These are phyloP conservation scores for Nansenia antarctica DNA, from an alignment of 2,113 vertebrate genomes.

Conservation along the genomic window DNA sequence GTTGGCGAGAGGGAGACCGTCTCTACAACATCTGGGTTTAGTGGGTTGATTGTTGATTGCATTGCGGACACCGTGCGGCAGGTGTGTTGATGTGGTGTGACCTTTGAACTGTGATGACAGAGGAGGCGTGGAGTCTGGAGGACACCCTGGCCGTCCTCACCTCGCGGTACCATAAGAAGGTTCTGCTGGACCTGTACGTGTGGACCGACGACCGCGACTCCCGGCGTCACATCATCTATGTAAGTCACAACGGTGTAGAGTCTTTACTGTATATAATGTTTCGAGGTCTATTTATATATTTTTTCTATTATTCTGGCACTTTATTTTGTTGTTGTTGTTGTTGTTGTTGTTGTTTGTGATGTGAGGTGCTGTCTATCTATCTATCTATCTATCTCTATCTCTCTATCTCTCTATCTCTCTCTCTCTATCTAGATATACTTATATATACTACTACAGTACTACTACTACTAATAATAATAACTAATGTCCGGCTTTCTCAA, in stretches of 20 bases:
- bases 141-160: constrained; percentile 84
- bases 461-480: no score
- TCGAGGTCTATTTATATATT: background rate
- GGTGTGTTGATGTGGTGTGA: background rate
- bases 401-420: no score
- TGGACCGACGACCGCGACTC: constrained; percentile 94
- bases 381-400: no score
- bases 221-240: constrained; percentile 89
- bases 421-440: no score
- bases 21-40: no score
- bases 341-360: no score
- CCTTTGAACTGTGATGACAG: constrained; percentile 61
- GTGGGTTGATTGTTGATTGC: no score
- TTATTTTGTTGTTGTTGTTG: background rate
- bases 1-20: background rate
- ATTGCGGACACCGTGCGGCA: no score
- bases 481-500: no score
- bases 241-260: constrained; percentile 49
- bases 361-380: no score
- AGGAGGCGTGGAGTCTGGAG: constrained; percentile 85
- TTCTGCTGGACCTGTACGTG: constrained; percentile 90
- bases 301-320: no score
- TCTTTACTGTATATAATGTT: background rate
- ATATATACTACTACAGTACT: no score
- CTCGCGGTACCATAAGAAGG: constrained; percentile 85